phyloP scores from a whole-genome alignment of 2,113 vertebrate genomes.

The Protobothrops mucrosquamatus region DNA sequence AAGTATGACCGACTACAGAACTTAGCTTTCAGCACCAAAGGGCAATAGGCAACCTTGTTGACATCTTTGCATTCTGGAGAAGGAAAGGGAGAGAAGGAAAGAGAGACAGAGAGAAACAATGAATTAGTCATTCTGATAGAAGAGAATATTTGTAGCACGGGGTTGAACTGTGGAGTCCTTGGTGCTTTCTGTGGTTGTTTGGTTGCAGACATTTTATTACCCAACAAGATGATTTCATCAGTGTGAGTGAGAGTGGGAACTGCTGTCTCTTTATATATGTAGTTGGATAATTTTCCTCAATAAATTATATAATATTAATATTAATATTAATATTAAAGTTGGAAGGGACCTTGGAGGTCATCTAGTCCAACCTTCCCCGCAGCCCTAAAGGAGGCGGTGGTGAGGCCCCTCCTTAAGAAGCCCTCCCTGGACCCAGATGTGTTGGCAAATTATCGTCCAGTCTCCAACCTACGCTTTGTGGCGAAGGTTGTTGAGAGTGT shows the following conservation, averaged over 20 bases:
- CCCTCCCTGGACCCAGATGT: too few species aligned
- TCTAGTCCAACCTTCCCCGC: too few species aligned
- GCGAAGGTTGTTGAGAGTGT: too few species aligned
- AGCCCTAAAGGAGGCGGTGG: too few species aligned
- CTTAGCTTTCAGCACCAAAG: slow-evolving; percentile 98
- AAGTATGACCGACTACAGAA: slow-evolving; percentile 98
- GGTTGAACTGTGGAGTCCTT: not conserved
- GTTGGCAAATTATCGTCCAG: too few species aligned
- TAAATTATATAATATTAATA: too few species aligned
- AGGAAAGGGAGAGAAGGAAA: not conserved
- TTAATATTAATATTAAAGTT: too few species aligned
- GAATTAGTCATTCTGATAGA: not conserved
- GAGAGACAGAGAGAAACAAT: not conserved
- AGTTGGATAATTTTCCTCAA: not conserved
- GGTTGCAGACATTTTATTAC: not conserved
- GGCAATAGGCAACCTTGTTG: slow-evolving; percentile 99
- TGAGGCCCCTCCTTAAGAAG: too few species aligned
- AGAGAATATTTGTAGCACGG: not conserved
- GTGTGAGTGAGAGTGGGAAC: not conserved
- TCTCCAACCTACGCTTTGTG: too few species aligned
- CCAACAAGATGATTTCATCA: not conserved
- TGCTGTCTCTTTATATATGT: not conserved
- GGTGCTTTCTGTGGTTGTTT: not conserved
- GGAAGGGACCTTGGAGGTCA: too few species aligned
- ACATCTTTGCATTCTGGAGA: slow-evolving; percentile 96